Percentiles rank a stretch among this genome's conserved stretches.
Evolutionary conservation across 2,888 invertebrate species (phyloP).

Genomic region (Cryptocheilus praepositus): DNA sequence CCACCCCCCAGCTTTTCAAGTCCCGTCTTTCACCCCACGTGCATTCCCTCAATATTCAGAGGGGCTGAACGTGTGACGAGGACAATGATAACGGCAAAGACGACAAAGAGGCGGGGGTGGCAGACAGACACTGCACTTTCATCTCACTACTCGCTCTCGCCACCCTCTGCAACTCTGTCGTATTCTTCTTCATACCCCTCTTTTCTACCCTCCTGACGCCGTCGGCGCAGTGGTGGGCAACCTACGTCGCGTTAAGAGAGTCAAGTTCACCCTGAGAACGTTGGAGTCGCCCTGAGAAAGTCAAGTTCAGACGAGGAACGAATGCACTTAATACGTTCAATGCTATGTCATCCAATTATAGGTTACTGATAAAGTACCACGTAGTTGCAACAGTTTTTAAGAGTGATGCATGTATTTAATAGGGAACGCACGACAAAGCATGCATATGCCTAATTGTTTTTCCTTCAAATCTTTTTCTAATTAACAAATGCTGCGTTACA

Average conservation of each 20-base stretch:
- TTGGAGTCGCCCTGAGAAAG: conserved; percentile 4
- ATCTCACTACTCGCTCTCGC: neutral
- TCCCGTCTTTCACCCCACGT: neutral
- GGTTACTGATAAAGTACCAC: no score
- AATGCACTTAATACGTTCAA: neutral
- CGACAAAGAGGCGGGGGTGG: conserved; percentile 7
- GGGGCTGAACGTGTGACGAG: neutral
- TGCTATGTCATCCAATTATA: neutral
- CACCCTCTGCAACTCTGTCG: neutral
- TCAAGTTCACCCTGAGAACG: conserved; percentile 49
- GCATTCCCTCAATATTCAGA: neutral
- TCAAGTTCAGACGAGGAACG: neutral
- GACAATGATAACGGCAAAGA: conserved; percentile 22
- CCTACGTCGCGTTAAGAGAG: conserved; percentile 47
- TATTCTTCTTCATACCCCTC: neutral
- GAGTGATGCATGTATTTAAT: no score
- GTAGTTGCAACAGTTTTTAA: no score
- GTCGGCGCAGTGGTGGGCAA: conserved; percentile 55
- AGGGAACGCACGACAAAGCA: no score
- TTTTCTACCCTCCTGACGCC: conserved; percentile 4
- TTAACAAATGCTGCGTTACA: no score
- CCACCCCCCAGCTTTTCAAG: neutral
- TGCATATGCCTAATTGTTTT: no score
- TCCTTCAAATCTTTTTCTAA: no score
- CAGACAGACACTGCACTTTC: neutral